Conservation (phyloP, 2,888 invertebrate genomes). For the Eupithecia dodoneata region DNA sequence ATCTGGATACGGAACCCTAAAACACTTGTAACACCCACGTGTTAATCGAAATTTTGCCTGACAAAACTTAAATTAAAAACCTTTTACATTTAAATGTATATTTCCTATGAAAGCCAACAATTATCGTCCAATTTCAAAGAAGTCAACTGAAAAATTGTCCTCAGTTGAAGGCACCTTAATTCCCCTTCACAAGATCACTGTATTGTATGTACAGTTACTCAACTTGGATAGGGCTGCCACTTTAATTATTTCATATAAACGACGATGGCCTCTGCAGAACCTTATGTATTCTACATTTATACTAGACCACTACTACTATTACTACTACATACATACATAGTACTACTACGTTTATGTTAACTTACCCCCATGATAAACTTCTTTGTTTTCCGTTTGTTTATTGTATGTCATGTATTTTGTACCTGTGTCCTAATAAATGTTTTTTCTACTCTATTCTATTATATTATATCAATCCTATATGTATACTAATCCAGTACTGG, state of each 20-base stretch:
- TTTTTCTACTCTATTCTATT: no score
- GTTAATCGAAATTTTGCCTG: slow-evolving; percentile 7
- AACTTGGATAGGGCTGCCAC: slow-evolving; percentile 12
- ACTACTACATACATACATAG: no score
- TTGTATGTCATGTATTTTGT: no score
- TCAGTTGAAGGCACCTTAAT: slow-evolving; percentile 33
- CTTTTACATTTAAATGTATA: slow-evolving; percentile 9
- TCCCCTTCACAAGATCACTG: slow-evolving; percentile 31
- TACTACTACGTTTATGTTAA: no score
- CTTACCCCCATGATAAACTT: no score
- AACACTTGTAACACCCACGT: slow-evolving; percentile 2
- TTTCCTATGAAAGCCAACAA: slow-evolving; percentile 22
- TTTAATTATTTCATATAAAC: neutral
- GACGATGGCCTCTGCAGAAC: neutral
- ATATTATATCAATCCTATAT: no score
- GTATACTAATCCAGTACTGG: no score
- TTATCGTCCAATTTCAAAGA: slow-evolving; percentile 36
- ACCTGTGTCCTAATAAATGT: no score
- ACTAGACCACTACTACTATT: no score
- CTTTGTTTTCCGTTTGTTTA: no score
- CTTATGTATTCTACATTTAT: no score
- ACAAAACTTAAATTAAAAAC: slow-evolving; percentile 11
- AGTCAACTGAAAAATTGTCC: slow-evolving; percentile 39
- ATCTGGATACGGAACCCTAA: neutral
- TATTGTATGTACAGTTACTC: slow-evolving; percentile 28